Conservation (phyloP, 1,140 invertebrate species). For the Zaprionus inermis region DNA sequence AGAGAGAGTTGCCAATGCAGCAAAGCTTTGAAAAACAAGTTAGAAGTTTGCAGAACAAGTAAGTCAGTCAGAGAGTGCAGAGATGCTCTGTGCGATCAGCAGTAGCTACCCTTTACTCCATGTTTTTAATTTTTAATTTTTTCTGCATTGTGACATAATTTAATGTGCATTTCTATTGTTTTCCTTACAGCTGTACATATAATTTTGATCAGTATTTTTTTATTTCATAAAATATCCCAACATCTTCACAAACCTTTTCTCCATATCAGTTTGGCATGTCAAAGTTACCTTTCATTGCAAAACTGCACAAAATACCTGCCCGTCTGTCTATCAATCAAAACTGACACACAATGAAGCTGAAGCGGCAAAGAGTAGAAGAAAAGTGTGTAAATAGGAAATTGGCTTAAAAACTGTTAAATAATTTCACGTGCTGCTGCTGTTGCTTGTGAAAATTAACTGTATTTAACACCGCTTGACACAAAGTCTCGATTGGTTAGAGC, state of each 20-base stretch:
- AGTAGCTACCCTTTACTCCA: no score
- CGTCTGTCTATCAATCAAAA: not conserved
- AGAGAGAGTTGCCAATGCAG: not conserved
- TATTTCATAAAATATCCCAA: not conserved
- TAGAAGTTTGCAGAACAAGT: not conserved
- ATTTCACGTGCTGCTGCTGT: not conserved
- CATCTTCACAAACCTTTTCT: not conserved
- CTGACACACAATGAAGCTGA: not conserved
- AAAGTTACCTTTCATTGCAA: conserved; percentile 5
- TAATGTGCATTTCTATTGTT: no score
- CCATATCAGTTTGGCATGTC: not conserved
- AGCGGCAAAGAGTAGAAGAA: not conserved
- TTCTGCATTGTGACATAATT: no score
- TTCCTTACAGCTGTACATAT: no score
- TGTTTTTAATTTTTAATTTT: no score
- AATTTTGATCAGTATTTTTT: no score
- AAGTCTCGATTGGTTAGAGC: conserved; percentile 26
- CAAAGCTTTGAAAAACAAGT: conserved; percentile 6
- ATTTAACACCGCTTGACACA: conserved; percentile 35
- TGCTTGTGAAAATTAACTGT: conserved; percentile 18
- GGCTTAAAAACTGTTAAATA: not conserved
- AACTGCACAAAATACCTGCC: not conserved
- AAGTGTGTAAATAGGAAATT: not conserved
- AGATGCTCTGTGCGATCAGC: not conserved
- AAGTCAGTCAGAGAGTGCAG: not conserved